Evolutionary conservation across 2,888 invertebrate species (phyloP).

Genomic region (Sarcophaga caerulescens): DNA sequence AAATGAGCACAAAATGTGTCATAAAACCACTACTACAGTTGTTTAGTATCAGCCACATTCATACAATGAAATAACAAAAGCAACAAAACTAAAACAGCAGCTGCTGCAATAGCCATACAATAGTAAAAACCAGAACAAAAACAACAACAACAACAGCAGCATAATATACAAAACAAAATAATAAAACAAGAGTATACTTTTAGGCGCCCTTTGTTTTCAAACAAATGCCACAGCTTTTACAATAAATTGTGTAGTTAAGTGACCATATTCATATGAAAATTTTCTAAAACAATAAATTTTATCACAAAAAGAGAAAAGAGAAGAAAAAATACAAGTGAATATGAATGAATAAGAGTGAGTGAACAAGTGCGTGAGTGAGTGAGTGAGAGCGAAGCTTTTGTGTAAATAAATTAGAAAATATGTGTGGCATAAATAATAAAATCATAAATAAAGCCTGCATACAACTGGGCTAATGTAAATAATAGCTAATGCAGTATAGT

Average conservation of each 20-base stretch:
- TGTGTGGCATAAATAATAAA: neutral
- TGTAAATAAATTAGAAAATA: neutral
- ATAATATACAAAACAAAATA: conserved; percentile 13
- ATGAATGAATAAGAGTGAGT: neutral
- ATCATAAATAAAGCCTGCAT: neutral
- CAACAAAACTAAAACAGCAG: too few relatives aligned
- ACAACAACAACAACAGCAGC: neutral
- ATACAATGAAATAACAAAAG: too few relatives aligned
- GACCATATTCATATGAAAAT: conserved; percentile 14
- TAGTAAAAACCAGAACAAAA: neutral
- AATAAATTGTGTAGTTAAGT: conserved; percentile 42
- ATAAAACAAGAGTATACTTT: conserved; percentile 61
- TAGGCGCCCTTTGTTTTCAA: conserved; percentile 57
- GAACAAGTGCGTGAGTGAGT: neutral
- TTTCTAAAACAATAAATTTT: conserved; percentile 15
- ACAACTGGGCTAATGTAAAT: neutral
- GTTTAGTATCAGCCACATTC: conserved; percentile 2
- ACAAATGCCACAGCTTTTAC: conserved; percentile 32
- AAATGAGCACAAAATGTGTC: conserved; percentile 42
- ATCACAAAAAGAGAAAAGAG: neutral
- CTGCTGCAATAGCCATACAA: conserved; percentile 26
- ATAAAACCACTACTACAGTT: conserved; percentile 45
- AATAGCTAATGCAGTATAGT: neutral
- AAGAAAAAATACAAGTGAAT: neutral
- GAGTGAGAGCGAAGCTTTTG: neutral